These are phyloP conservation scores for Allolobophora icterica DNA, from an alignment of 2,888 invertebrate genomes.

Conservation along the genomic window DNA sequence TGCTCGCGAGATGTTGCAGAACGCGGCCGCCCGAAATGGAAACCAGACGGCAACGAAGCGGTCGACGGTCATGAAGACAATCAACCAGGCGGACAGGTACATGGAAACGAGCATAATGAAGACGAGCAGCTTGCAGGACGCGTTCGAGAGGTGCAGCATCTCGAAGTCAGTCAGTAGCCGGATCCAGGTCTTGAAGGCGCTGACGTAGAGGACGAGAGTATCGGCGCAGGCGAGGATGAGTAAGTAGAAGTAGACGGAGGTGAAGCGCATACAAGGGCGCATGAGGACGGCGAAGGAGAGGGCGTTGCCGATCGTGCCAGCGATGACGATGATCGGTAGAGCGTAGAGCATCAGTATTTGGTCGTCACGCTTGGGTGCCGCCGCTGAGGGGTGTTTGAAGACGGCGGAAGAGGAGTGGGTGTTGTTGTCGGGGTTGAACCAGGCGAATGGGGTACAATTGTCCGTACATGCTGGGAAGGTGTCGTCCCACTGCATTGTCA, in stretches of 20 bases:
- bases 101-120: conserved; percentile 56
- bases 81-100: conserved; percentile 45
- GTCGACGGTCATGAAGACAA: conserved; percentile 45
- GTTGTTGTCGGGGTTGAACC: neutral
- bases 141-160: conserved; percentile 55
- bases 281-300: conserved; percentile 56
- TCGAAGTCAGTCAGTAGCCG: conserved; percentile 54
- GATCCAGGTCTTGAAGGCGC: conserved; percentile 61
- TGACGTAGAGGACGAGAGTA: conserved; percentile 56
- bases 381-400: neutral
- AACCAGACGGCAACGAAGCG: conserved; percentile 46
- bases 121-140: conserved; percentile 55
- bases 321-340: conserved; percentile 49
- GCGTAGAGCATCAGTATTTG: neutral
- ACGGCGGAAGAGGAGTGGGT: neutral
- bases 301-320: conserved; percentile 57
- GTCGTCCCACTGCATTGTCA: conserved; percentile 9
- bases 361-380: neutral
- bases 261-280: conserved; percentile 56
- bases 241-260: conserved; percentile 59
- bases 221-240: conserved; percentile 59
- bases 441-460: neutral
- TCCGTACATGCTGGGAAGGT: neutral
- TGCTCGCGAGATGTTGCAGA: conserved; percentile 41
- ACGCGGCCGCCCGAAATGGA: conserved; percentile 41